Evolutionary conservation across 2,888 invertebrate species (phyloP), one percentile per base, ranked within the genome.

Genomic region (Melanostoma mellinum): DNA sequence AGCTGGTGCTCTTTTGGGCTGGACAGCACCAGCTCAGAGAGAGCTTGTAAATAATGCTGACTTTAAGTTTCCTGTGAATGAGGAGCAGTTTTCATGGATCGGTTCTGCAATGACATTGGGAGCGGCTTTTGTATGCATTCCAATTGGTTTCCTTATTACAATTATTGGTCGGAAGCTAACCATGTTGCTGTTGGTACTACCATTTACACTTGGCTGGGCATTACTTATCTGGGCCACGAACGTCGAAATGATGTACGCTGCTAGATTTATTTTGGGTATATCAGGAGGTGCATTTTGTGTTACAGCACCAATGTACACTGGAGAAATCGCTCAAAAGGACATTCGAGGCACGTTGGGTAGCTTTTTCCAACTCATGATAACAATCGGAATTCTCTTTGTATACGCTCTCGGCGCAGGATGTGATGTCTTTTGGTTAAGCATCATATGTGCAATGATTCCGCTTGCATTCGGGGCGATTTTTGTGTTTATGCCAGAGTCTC

Each of bases 401-500:
- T 97, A 97, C 88, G 90, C 93, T 0, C 90, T 96, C 3, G 97
- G 91, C 9, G 87, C 89, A 0, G 88, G 88, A 5, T 69, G 90
- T 0, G 53, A 86, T 53, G 90, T 91, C 5, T 89, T 89, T 68
- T 87, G 86, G 86, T 86, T 89, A 85, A 91, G 90, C 73, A 48
- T 91, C 10, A 87, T 91, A 8, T 89, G 89, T 60, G 90, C 87
- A 38, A 8, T 89, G 48, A 46, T 91, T n/a, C 91, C 97, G 0
- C 88, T 96, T 0, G 87, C 96, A 4, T 95, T 96, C 86, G 94
- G 94, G 0, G 87, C 92, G 0, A 91, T 95, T 2, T 96, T 97
- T 91, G 93, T 95, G 87, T 95, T 96, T 87, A 96, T 97, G 94
- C 98, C 98, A 0, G 98, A 98, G 91, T 94, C 96, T 3, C 98